Conservation (phyloP, 2,888 invertebrate species). For the Atethmia centrago region DNA sequence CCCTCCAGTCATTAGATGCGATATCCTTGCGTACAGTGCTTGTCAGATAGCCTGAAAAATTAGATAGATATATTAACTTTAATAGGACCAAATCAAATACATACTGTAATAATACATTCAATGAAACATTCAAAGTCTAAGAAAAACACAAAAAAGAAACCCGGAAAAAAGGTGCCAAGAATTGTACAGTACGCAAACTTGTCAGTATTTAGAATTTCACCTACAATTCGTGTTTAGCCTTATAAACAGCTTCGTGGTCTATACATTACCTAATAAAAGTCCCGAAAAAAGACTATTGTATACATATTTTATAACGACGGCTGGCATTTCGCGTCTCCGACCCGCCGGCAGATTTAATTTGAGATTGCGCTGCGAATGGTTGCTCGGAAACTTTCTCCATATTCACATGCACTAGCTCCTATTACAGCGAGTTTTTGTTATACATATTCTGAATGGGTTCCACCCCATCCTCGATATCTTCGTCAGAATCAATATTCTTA, state of each 20-base stretch:
- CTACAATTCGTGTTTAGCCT: slow-evolving; percentile 49
- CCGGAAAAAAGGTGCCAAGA: not conserved
- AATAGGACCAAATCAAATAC: not conserved
- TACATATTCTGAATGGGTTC: slow-evolving; percentile 73
- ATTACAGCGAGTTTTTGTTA: slow-evolving; percentile 81
- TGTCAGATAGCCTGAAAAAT: not conserved
- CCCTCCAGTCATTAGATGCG: not conserved
- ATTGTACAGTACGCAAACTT: not conserved
- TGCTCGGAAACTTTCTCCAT: slow-evolving; percentile 83
- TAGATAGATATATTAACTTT: too few relatives aligned
- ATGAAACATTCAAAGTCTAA: not conserved
- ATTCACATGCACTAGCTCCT: slow-evolving; percentile 84
- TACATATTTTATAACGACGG: slow-evolving; percentile 77
- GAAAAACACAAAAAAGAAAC: not conserved
- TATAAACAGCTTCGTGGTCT: slow-evolving; percentile 68
- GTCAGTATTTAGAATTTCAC: slow-evolving; percentile 27
- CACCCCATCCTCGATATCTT: slow-evolving; percentile 73
- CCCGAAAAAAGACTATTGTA: slow-evolving; percentile 74
- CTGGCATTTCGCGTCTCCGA: slow-evolving; percentile 75
- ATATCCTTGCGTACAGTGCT: not conserved
- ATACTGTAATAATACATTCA: not conserved
- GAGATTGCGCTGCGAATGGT: slow-evolving; percentile 84
- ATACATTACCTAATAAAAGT: slow-evolving; percentile 74
- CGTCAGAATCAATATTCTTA: slow-evolving; percentile 71
- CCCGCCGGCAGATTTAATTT: slow-evolving; percentile 86